Percentiles rank a stretch among this genome's conserved stretches.
phyloP scores from a whole-genome alignment of 2,888 invertebrate genomes.

The Sycophila texana region DNA sequence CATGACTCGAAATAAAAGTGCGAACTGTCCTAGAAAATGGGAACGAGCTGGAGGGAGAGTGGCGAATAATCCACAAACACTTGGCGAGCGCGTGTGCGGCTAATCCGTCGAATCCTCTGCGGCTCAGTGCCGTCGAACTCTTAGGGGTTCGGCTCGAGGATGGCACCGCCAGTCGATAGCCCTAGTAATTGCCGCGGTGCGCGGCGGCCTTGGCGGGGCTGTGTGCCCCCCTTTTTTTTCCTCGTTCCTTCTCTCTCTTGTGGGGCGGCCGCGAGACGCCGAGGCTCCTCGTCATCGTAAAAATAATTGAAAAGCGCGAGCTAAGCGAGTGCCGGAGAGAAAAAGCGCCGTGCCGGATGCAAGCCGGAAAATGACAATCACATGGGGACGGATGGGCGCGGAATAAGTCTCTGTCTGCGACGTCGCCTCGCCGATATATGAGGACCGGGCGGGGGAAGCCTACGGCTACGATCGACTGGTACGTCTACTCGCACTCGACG shows the following conservation, averaged over 20 bases:
- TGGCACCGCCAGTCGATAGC: constrained; percentile 60
- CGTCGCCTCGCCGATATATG: constrained; percentile 63
- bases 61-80: no score
- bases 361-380: constrained; percentile 75
- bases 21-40: no score
- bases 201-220: constrained; percentile 61
- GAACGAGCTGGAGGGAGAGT: no score
- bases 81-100: no score
- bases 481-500: neutral
- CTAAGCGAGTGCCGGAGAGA: constrained; percentile 62
- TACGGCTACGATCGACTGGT: constrained; percentile 7
- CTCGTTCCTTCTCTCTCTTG: neutral
- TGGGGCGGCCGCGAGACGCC: neutral
- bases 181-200: constrained; percentile 62
- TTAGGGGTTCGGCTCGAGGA: constrained; percentile 52
- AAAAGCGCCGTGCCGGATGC: constrained; percentile 68
- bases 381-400: constrained; percentile 66
- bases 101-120: no score
- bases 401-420: constrained; percentile 69
- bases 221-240: constrained; percentile 61
- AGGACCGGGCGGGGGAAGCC: neutral
- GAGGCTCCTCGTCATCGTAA: constrained; percentile 67
- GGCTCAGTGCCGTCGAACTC: neutral
- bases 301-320: constrained; percentile 71
- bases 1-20: no score